Base-by-base conservation (phyloP, 2,113 vertebrate genomes). In the Spheniscus mendiculus region DNA sequence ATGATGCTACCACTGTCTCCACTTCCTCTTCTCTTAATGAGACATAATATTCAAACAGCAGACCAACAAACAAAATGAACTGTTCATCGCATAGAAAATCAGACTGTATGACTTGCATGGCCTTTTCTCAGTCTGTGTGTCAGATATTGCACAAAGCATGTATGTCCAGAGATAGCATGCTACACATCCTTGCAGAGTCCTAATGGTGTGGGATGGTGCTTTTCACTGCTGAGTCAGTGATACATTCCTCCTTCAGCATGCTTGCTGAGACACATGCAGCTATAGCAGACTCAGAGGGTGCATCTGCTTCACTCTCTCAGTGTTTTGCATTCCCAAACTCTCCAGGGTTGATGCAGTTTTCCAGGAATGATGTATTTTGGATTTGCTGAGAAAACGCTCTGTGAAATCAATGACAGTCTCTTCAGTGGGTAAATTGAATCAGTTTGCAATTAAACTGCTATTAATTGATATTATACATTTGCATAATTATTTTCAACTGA, bases 351-450 rank as follows among this genome's bases (percentile, higher is more conserved):
- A 62, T 79, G 10, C 8, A 15, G 14, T 77, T 73, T 80, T 45
- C 45, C 47, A 2, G 2, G 11, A 87, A 65, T 49, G 0, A 25
- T 9, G 1, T 18, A 10, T 45, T 89, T 78, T 42, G 9, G 2
- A 63, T 93, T 89, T 84, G 22, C 15, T 59, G 52, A 74, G 55
- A 84, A 86, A 81, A 62, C 72, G 78, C 25, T 22, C 6, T 66
- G 56, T 58, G 56, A 58, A 58, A 58, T 21, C 16, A 36, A 11
- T 42, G 8, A 22, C n/a, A 78, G 15, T 27, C 10, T 58, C 12
- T 72, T 90, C 32, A 34, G 12, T n/a, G 67, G 26, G 26, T 27
- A 22, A 69, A 59, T 23, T 38, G 16, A 69, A 63, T 74, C 23
- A 12, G 6, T 74, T 53, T 92, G 69, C 14, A 87, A 34, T 66